A percentile compares a stretch with the other conserved stretches of the same genome.
Conservation (phyloP, 2,113 vertebrate species). For the Myocastor coypus region DNA sequence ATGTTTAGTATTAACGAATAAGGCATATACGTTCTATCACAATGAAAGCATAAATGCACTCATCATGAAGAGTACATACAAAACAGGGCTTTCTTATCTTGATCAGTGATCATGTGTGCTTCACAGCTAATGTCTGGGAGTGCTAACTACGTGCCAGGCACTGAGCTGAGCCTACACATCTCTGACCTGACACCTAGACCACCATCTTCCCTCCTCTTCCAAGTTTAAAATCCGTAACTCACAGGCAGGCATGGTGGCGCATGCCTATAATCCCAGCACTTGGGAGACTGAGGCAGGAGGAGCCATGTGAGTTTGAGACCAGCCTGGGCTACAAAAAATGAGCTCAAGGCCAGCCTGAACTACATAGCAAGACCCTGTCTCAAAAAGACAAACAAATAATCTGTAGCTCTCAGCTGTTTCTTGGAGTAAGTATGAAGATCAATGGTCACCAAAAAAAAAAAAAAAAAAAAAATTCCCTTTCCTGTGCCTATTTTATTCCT, state of each 20-base stretch:
- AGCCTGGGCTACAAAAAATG: too few species aligned
- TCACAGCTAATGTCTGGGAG: not conserved
- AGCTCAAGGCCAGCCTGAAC: too few species aligned
- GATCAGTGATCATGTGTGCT: not conserved
- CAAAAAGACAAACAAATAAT: not conserved
- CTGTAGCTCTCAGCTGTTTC: not conserved
- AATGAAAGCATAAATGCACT: not conserved
- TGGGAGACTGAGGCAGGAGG: too few species aligned
- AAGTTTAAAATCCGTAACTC: not conserved
- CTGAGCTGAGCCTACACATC: accelerated
- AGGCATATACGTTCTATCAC: not conserved
- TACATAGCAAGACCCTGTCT: too few species aligned
- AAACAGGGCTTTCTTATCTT: not conserved
- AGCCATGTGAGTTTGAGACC: too few species aligned
- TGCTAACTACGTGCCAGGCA: accelerated
- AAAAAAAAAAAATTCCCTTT: not conserved
- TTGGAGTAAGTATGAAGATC: not conserved
- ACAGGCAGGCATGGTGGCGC: too few species aligned
- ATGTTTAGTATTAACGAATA: not conserved
- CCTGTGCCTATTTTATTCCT: not conserved
- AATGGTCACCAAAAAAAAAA: not conserved
- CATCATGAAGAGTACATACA: not conserved
- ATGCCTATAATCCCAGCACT: too few species aligned
- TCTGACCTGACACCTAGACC: not conserved
- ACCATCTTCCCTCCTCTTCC: not conserved